A percentile compares a stretch with the other conserved stretches of the same genome.
Evolutionary conservation across 2,797 vertebrate species (phyloP).

Genomic region (Huso huso): DNA sequence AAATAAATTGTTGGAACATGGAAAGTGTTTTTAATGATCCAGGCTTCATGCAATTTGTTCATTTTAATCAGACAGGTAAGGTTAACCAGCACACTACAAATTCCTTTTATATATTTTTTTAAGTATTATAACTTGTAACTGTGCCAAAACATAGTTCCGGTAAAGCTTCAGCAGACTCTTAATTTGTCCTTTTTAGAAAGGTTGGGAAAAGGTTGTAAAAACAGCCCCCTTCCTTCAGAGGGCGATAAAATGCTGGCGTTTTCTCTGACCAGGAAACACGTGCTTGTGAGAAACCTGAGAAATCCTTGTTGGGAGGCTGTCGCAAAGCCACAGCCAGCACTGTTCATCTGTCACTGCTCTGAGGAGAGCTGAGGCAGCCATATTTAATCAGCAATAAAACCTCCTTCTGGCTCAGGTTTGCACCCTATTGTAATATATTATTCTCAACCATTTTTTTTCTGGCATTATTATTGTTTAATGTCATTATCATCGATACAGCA

Average conservation of each 20-base stretch:
- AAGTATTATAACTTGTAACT: no score
- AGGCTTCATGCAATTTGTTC: no score
- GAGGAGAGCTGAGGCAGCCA: slow-evolving; percentile 38
- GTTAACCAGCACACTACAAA: no score
- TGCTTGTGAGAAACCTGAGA: slow-evolving; percentile 32
- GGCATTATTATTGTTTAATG: slow-evolving; percentile 38
- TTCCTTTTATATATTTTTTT: no score
- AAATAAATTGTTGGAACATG: no score
- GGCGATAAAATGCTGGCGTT: slow-evolving; percentile 45
- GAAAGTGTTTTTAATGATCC: no score
- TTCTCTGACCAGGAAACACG: slow-evolving; percentile 8
- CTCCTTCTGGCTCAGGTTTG: slow-evolving; percentile 32
- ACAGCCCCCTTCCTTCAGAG: slow-evolving; percentile 45
- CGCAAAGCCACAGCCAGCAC: slow-evolving; percentile 30
- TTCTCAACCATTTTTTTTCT: slow-evolving; percentile 39
- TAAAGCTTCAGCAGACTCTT: no score
- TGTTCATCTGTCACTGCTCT: slow-evolving; percentile 35
- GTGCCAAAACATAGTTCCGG: no score
- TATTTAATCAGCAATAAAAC: slow-evolving; percentile 38
- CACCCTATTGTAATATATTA: slow-evolving; percentile 39
- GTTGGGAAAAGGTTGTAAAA: not conserved
- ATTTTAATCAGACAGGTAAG: no score
- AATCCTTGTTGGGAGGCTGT: slow-evolving; percentile 30
- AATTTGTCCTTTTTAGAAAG: no score
- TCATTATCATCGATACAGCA: slow-evolving; percentile 27